Percentiles rank a stretch among this genome's conserved stretches.
phyloP scores from a whole-genome alignment of 2,113 vertebrate genomes.

The Pachypanchax playfairii region DNA sequence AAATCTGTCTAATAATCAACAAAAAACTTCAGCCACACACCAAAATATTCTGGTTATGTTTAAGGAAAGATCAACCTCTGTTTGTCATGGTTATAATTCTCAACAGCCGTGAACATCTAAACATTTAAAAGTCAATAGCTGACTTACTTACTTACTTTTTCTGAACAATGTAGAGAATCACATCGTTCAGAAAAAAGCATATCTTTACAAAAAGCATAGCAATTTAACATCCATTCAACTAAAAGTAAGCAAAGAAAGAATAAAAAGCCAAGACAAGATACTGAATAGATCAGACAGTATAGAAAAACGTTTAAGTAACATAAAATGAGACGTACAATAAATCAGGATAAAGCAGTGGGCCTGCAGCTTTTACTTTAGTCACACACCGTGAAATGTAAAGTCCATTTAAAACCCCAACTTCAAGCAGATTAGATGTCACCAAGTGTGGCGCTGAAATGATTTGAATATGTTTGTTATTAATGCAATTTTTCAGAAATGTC shows the following conservation, averaged over 20 bases:
- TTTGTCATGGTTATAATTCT: too few relatives aligned
- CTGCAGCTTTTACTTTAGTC: slow-evolving; percentile 9
- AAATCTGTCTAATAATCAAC: too few relatives aligned
- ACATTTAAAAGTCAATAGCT: too few relatives aligned
- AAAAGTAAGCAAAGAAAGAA: slow-evolving; percentile 13
- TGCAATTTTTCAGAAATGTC: not conserved
- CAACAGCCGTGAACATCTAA: slow-evolving; percentile 1
- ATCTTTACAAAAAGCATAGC: slow-evolving; percentile 19
- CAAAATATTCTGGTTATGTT: not conserved
- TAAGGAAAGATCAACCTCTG: slow-evolving; percentile 2
- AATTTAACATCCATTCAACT: slow-evolving; percentile 27
- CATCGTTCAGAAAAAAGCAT: not conserved
- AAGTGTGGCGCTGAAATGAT: not conserved
- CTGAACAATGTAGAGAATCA: too few relatives aligned
- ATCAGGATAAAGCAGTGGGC: not conserved
- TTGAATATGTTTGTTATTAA: slow-evolving; percentile 10
- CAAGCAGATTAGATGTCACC: too few relatives aligned
- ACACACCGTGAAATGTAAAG: not conserved
- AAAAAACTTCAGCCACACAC: too few relatives aligned
- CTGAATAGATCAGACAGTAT: slow-evolving; percentile 18
- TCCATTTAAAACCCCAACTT: not conserved
- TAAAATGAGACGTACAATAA: slow-evolving; percentile 3
- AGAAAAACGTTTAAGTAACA: slow-evolving; percentile 1
- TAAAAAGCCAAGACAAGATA: not conserved
- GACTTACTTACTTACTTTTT: slow-evolving; percentile 9